These are phyloP conservation scores for Chloromyia formosa DNA, from an alignment of 2,888 invertebrate species.

Conservation along the genomic window DNA sequence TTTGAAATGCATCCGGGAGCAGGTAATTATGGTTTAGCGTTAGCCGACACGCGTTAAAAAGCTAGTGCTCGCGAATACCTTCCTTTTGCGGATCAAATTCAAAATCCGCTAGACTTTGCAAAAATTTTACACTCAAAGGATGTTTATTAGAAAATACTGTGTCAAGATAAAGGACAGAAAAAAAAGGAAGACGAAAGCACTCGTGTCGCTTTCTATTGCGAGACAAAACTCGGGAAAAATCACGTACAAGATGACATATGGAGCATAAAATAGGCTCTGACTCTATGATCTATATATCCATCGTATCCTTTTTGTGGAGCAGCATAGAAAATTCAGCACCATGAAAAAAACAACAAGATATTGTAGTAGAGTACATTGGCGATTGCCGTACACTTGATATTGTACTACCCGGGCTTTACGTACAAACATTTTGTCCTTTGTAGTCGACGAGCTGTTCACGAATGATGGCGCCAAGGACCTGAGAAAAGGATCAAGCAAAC, in stretches of 20 bases:
- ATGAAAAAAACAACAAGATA: slow-evolving; percentile 7
- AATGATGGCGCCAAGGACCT: neutral
- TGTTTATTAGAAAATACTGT: slow-evolving; percentile 3
- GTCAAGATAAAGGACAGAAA: neutral
- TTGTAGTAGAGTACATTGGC: slow-evolving; percentile 7
- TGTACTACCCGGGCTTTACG: neutral
- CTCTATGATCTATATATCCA: slow-evolving; percentile 14
- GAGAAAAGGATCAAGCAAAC: neutral
- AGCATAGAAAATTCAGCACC: too few relatives aligned
- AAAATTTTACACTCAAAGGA: neutral
- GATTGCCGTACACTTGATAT: neutral
- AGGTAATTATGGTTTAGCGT: too few relatives aligned
- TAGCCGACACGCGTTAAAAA: too few relatives aligned
- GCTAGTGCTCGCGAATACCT: too few relatives aligned
- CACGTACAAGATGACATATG: slow-evolving; percentile 27
- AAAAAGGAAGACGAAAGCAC: neutral
- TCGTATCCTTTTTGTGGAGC: slow-evolving; percentile 24
- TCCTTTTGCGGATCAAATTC: too few relatives aligned
- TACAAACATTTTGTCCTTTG: neutral
- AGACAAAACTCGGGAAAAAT: slow-evolving; percentile 21
- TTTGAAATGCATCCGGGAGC: too few relatives aligned
- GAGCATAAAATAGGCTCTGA: slow-evolving; percentile 29
- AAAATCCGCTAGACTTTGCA: neutral
- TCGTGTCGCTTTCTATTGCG: slow-evolving; percentile 1
- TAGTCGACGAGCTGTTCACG: neutral